Evolutionary conservation across 2,113 vertebrate species (phyloP), one percentile per base, ranked within the genome.

Genomic region (Riparia riparia): DNA sequence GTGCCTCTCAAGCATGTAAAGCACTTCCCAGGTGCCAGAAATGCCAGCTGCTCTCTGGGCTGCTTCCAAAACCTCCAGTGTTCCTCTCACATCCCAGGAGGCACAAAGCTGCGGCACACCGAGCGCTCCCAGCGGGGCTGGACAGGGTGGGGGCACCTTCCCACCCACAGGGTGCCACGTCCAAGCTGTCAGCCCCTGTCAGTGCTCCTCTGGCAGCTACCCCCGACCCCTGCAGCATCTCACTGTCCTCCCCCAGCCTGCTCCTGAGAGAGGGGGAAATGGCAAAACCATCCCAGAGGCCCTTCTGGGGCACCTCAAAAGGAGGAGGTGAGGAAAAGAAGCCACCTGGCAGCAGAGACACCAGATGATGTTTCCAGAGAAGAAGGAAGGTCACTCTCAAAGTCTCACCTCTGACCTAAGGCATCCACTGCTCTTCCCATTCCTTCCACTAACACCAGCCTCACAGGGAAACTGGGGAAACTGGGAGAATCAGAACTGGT

Each of bases 51-150:
- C 86, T 95, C 73, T 37, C 90, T 61, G 45, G 17, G 51, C 65
- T 58, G 51, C 78, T 79, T 81, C 94, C 92, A 82, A 93, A 79
- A 25, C 13, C 61, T 76, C 66, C 53, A 25, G 74, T 4, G 1
- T 9, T 57, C 70, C 51, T 44, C 16, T 63, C n/a, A 3, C 51
- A 53, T 34, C 47, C 57, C 66, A 50, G 47, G 39, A 86, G 54
- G 42, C 45, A 72, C 22, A 65, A 61, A 45, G 42, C 56, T 7
- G 3, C 60, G 45, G 53, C 63, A 47, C 0, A 0, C 0, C 0
- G 4, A 39, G 29, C 0, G 0, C 37, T 77, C 0, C 0, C 26
- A 39, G 90, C n/a, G 8, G 29, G 47, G 60, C 53, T n/a, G 76
- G 83, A 34, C 3, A 9, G 71, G 44, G 8, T 45, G 57, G 42